These are phyloP conservation scores for Dyspetes luteomarginatus DNA, from an alignment of 2,888 invertebrate genomes.

Conservation along the genomic window DNA sequence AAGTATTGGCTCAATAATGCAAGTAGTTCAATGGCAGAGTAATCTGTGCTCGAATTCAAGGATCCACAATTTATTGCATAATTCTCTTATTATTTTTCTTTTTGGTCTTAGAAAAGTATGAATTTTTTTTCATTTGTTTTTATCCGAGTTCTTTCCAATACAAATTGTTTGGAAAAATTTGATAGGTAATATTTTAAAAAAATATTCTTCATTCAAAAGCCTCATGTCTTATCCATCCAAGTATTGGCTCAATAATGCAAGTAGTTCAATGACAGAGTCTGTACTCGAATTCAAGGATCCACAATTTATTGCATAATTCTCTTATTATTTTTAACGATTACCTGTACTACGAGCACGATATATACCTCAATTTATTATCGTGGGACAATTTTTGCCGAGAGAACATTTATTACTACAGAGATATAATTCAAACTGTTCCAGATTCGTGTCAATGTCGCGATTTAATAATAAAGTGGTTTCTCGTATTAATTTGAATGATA, in stretches of 20 bases:
- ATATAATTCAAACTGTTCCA: constrained; percentile 52
- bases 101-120: no score
- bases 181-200: no score
- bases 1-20: no score
- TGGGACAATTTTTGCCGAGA: constrained; percentile 10
- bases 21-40: neutral
- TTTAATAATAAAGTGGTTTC: neutral
- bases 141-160: no score
- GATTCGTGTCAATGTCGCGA: constrained; percentile 37
- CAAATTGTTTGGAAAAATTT: no score
- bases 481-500: neutral
- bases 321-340: constrained; percentile 34
- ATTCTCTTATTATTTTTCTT: constrained; percentile 28
- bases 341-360: no score
- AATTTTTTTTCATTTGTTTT: no score
- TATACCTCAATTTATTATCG: constrained; percentile 14
- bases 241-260: no score
- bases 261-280: no score
- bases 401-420: constrained; percentile 45
- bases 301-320: constrained; percentile 29
- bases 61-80: constrained; percentile 26
- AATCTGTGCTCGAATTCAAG: neutral
- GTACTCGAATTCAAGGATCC: constrained; percentile 29
- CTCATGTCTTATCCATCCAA: no score
- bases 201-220: no score